Evolutionary conservation across 2,797 vertebrate genomes (phyloP).

Genomic region (Parauchenoglanis ngamensis): DNA sequence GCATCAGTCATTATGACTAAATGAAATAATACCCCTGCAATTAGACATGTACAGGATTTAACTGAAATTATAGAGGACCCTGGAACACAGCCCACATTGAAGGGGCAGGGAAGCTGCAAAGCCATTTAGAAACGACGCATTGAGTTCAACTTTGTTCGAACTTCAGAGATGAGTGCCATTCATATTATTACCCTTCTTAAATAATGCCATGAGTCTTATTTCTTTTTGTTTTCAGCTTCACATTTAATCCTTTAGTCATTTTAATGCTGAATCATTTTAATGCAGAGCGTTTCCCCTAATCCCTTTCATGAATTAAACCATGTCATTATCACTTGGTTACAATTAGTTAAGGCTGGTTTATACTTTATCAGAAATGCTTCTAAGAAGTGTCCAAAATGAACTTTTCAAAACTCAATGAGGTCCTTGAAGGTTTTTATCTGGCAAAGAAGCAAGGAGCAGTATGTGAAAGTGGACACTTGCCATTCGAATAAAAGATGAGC

Average conservation of each 20-base stretch:
- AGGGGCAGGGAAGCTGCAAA: background rate
- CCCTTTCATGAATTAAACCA: background rate
- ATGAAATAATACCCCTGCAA: constrained; percentile 34
- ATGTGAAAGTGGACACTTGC: background rate
- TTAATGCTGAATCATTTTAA: background rate
- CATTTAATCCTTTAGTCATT: background rate
- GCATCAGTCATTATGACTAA: constrained; percentile 22
- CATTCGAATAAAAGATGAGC: background rate
- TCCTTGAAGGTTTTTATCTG: background rate
- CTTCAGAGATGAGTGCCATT: background rate
- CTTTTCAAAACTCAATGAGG: background rate
- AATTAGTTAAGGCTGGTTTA: background rate
- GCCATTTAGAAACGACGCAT: background rate
- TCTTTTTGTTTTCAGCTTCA: background rate
- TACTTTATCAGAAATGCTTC: background rate
- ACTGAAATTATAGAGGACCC: constrained; percentile 30
- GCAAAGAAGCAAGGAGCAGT: background rate
- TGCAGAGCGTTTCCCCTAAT: too few relatives aligned
- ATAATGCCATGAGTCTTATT: background rate
- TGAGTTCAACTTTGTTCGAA: background rate
- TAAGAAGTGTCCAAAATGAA: background rate
- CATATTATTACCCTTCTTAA: background rate
- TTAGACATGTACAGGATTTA: constrained; percentile 21
- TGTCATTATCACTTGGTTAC: background rate
- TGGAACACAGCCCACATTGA: constrained; percentile 9